These are phyloP conservation scores for Drosophila aldrichi DNA, from an alignment of 2,888 invertebrate genomes.

Conservation along the genomic window DNA sequence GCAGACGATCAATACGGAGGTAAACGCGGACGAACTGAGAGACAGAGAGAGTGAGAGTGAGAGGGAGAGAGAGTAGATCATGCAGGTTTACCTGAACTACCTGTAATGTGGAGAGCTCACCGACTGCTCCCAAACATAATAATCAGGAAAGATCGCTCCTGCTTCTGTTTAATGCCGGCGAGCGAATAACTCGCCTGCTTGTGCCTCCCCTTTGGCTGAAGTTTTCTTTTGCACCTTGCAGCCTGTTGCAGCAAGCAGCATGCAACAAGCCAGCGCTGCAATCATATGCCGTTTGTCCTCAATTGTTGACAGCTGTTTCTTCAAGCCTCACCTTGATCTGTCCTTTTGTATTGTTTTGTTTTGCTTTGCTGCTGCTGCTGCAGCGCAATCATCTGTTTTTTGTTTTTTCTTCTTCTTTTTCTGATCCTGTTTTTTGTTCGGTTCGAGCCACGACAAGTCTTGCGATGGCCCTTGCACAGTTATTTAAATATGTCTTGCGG, in stretches of 20 bases:
- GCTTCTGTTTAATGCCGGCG: constrained; percentile 70
- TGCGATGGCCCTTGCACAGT: constrained; percentile 55
- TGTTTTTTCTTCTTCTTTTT: background rate
- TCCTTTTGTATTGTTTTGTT: constrained; percentile 56
- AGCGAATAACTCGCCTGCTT: constrained; percentile 2
- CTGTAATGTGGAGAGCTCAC: constrained; percentile 25
- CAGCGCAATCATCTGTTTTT: constrained; percentile 57
- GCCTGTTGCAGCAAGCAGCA: constrained; percentile 37
- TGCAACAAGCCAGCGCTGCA: constrained; percentile 31
- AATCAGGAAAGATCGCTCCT: constrained; percentile 69
- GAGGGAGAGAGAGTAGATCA: constrained; percentile 13
- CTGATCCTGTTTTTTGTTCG: constrained; percentile 21
- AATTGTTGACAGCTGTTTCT: constrained; percentile 74
- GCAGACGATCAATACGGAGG: background rate
- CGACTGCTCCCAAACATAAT: constrained; percentile 49
- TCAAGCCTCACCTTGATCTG: constrained; percentile 38
- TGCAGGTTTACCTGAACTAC: constrained; percentile 52
- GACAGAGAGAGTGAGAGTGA: constrained; percentile 10
- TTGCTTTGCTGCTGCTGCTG: constrained; percentile 21
- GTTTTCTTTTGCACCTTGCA: constrained; percentile 73
- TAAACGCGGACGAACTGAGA: constrained; percentile 1
- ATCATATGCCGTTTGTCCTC: constrained; percentile 46
- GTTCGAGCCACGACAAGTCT: constrained; percentile 41
- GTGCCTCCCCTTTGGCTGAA: background rate
- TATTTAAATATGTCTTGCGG: constrained; percentile 80